Conservation (phyloP, 2,888 invertebrate species). For the Diloba caeruleocephala region DNA sequence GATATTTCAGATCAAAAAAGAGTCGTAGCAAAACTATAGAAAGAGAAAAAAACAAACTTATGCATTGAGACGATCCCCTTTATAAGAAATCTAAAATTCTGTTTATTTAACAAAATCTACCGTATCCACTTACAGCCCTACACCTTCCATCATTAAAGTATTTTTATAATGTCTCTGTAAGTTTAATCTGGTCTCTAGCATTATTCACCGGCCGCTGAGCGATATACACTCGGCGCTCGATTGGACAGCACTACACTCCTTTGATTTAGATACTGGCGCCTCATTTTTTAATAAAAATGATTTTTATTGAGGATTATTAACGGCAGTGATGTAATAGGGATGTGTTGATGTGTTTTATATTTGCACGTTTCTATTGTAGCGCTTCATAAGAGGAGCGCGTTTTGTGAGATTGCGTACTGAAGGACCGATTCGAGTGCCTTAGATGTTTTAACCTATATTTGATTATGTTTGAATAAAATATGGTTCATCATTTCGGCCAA, state of each 20-base stretch:
- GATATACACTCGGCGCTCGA: constrained; percentile 67
- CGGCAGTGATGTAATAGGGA: constrained; percentile 39
- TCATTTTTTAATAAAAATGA: constrained; percentile 34
- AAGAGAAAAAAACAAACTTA: too few relatives aligned
- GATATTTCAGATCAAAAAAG: too few relatives aligned
- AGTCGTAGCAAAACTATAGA: too few relatives aligned
- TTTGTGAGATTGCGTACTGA: too few relatives aligned
- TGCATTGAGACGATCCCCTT: too few relatives aligned
- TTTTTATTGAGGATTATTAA: constrained; percentile 47
- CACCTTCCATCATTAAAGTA: constrained; percentile 52
- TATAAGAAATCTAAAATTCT: too few relatives aligned
- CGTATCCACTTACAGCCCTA: constrained; percentile 58
- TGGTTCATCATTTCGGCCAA: too few relatives aligned
- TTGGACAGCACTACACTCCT: constrained; percentile 38
- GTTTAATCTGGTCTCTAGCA: constrained; percentile 73
- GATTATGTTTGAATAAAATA: too few relatives aligned
- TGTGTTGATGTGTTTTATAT: constrained; percentile 6
- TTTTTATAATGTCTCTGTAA: constrained; percentile 75
- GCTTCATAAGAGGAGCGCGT: too few relatives aligned
- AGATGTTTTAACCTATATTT: too few relatives aligned
- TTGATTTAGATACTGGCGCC: constrained; percentile 46
- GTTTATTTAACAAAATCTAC: constrained; percentile 11
- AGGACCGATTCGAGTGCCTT: too few relatives aligned
- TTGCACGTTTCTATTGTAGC: not conserved
- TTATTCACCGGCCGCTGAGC: constrained; percentile 81